Conservation (phyloP, 2,113 vertebrate species). For the Pterophyllum scalare region DNA sequence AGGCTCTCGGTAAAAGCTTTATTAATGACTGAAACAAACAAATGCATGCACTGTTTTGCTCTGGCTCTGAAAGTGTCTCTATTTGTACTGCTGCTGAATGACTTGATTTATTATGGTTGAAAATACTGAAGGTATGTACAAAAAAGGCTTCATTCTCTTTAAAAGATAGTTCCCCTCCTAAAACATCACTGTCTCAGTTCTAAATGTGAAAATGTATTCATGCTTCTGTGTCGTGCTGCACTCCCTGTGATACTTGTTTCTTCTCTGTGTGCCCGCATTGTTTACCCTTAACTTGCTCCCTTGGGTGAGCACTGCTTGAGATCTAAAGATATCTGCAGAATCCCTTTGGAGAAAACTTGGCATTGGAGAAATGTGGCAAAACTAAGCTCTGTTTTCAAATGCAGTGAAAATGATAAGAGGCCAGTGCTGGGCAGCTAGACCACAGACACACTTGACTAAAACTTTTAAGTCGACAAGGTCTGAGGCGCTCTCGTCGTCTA, state of each 20-base stretch:
- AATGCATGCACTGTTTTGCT: slow-evolving; percentile 60
- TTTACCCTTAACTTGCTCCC: slow-evolving; percentile 64
- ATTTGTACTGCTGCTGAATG: slow-evolving; percentile 63
- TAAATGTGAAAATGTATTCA: slow-evolving; percentile 49
- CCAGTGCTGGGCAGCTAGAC: background rate
- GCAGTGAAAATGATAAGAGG: slow-evolving; percentile 19
- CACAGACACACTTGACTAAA: background rate
- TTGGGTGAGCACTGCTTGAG: slow-evolving; percentile 39
- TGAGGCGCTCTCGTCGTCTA: background rate
- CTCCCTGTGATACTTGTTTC: slow-evolving; percentile 43
- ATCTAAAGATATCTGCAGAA: slow-evolving; percentile 59
- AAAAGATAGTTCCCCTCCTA: slow-evolving; percentile 54
- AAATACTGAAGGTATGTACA: slow-evolving; percentile 43
- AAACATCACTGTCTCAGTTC: slow-evolving; percentile 54
- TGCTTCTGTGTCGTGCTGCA: slow-evolving; percentile 30
- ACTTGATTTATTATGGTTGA: slow-evolving; percentile 53
- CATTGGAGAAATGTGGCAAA: slow-evolving; percentile 31
- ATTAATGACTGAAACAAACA: slow-evolving; percentile 71
- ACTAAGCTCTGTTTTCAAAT: slow-evolving; percentile 32
- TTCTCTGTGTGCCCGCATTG: slow-evolving; percentile 53
- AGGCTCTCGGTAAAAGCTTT: slow-evolving; percentile 67
- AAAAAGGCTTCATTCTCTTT: slow-evolving; percentile 57
- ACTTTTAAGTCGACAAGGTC: background rate
- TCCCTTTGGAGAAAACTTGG: slow-evolving; percentile 40
- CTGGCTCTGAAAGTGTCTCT: slow-evolving; percentile 43